A percentile compares a stretch with the other conserved stretches of the same genome.
phyloP scores from a whole-genome alignment of 2,113 vertebrate genomes.

The Ceratotherium simum region DNA sequence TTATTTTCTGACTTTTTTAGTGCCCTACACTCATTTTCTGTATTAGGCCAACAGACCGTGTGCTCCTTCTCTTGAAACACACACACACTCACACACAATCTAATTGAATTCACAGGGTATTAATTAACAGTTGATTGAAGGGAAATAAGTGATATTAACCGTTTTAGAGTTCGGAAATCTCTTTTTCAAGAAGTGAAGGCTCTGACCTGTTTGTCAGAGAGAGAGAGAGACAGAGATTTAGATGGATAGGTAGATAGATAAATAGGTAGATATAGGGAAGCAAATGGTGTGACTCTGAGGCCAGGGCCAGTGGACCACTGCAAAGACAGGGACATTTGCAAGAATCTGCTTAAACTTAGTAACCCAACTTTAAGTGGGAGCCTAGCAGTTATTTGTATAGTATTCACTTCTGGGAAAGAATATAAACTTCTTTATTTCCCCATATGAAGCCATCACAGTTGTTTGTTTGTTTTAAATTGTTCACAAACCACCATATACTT shows the following conservation, averaged over 20 bases:
- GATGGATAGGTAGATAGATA: background rate
- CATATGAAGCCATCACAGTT: background rate
- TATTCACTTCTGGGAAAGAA: constrained; percentile 57
- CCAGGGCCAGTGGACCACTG: background rate
- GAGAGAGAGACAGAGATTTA: background rate
- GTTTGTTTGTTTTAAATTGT: constrained; percentile 64
- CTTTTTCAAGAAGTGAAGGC: constrained; percentile 32
- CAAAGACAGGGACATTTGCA: background rate
- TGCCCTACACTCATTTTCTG: constrained; percentile 22
- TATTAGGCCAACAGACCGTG: background rate
- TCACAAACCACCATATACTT: constrained; percentile 36
- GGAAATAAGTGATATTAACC: constrained; percentile 43
- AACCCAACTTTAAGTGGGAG: background rate
- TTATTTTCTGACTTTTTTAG: constrained; percentile 53
- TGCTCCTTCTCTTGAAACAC: background rate
- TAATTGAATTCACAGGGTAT: constrained; percentile 44
- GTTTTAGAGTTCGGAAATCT: constrained; percentile 54
- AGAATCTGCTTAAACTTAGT: background rate
- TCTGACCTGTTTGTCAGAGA: constrained; percentile 18
- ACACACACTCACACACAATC: background rate
- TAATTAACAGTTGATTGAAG: constrained; percentile 3
- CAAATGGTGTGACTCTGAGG: background rate
- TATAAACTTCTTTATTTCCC: constrained; percentile 42
- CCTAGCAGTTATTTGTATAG: background rate
- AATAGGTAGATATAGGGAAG: background rate